phyloP scores from a whole-genome alignment of 2,797 vertebrate species.

The Acropternis orthonyx region DNA sequence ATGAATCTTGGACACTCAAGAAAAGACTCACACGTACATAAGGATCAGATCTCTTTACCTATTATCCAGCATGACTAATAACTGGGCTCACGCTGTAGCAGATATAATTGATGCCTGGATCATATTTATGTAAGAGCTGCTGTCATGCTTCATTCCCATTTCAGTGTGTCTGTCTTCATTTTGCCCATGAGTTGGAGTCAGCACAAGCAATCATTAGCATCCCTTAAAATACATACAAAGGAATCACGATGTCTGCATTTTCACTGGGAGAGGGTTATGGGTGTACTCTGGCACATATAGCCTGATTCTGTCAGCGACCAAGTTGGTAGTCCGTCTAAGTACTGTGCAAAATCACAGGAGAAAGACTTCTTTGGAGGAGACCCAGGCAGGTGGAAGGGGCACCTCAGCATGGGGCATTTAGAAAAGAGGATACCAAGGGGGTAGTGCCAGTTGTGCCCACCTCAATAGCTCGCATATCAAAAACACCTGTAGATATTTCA shows the following conservation, averaged over 20 bases:
- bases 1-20: neutral
- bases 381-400: neutral
- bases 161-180: constrained; percentile 42
- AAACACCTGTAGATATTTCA: neutral
- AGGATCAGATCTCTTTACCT: neutral
- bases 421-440: neutral
- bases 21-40: neutral
- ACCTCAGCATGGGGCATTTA: neutral
- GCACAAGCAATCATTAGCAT: neutral
- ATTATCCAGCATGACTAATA: constrained; percentile 23
- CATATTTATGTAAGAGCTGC: constrained; percentile 28
- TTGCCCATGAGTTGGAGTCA: constrained; percentile 4
- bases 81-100: neutral
- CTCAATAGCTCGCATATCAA: neutral
- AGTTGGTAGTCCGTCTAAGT: neutral
- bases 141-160: constrained; percentile 37
- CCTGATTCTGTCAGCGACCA: neutral
- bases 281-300: neutral
- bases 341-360: neutral
- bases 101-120: constrained; percentile 34
- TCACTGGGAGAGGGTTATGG: neutral
- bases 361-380: neutral
- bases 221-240: constrained; percentile 21
- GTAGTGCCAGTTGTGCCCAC: neutral
- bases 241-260: neutral